These are phyloP conservation scores for Drosophila longiperda DNA, from an alignment of 2,888 invertebrate species.

Conservation along the genomic window DNA sequence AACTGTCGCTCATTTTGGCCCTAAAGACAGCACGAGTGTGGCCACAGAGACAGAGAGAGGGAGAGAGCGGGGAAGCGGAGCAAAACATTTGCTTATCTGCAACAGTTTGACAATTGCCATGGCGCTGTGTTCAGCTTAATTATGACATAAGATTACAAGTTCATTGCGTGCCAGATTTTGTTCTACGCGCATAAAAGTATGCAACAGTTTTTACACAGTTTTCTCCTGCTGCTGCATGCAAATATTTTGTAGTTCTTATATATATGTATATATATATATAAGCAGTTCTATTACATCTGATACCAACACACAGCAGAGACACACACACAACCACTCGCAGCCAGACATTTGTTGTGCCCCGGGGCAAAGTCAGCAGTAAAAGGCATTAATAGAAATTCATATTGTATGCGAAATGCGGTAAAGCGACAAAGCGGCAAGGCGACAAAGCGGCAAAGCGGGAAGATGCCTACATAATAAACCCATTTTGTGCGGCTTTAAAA, in stretches of 20 bases:
- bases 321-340: not conserved
- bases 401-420: slow-evolving; percentile 59
- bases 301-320: slow-evolving; percentile 1
- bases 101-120: slow-evolving; percentile 55
- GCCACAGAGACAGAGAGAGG: not conserved
- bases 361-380: slow-evolving; percentile 36
- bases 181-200: slow-evolving; percentile 35
- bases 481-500: slow-evolving; percentile 78
- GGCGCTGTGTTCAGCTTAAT: slow-evolving; percentile 50
- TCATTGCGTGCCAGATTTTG: slow-evolving; percentile 44
- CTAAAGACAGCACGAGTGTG: slow-evolving; percentile 16
- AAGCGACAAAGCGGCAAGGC: not conserved
- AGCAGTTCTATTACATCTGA: slow-evolving; percentile 19
- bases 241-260: slow-evolving; percentile 15
- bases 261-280: slow-evolving; percentile 2
- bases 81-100: slow-evolving; percentile 57
- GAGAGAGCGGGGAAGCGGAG: too few relatives aligned
- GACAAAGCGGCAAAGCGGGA: slow-evolving; percentile 7
- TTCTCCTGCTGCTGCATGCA: slow-evolving; percentile 10
- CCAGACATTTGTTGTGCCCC: slow-evolving; percentile 17
- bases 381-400: slow-evolving; percentile 66
- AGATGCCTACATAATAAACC: slow-evolving; percentile 69
- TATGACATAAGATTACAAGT: slow-evolving; percentile 64
- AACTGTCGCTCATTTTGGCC: slow-evolving; percentile 53
- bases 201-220: slow-evolving; percentile 59